These are phyloP conservation scores for Coptotermes formosanus DNA, from an alignment of 1,140 invertebrate genomes.

Conservation along the genomic window DNA sequence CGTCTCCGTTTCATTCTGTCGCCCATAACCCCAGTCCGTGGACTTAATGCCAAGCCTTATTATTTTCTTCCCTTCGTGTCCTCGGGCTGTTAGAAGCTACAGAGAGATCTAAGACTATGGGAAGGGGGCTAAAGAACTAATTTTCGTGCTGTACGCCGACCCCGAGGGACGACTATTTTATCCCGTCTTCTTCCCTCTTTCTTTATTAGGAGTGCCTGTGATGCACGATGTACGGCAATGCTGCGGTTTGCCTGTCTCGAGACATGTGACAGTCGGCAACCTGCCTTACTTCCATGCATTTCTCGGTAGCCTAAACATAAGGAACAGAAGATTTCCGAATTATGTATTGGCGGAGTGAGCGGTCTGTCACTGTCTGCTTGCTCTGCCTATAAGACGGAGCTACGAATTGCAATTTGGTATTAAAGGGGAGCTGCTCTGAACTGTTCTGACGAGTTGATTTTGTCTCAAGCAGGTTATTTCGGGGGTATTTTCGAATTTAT, in stretches of 20 bases:
- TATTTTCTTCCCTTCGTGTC: conserved; percentile 15
- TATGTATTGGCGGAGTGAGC: too few species aligned
- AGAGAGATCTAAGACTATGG: neutral
- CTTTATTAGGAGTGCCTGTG: neutral
- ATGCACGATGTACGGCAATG: neutral
- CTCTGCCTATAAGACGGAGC: too few species aligned
- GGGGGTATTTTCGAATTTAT: too few species aligned
- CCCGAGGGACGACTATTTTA: conserved; percentile 11
- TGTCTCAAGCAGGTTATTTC: too few species aligned
- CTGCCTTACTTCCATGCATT: neutral
- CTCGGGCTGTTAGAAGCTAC: neutral
- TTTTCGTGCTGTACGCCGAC: neutral
- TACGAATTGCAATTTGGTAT: too few species aligned
- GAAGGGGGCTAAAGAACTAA: conserved; percentile 7
- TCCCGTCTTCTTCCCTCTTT: neutral
- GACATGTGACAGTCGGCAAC: neutral
- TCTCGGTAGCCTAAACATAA: neutral
- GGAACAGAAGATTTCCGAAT: too few species aligned
- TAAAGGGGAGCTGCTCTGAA: too few species aligned
- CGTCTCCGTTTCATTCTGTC: neutral
- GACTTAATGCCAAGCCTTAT: neutral
- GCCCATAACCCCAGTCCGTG: neutral
- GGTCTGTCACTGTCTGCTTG: too few species aligned
- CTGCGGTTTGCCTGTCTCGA: neutral
- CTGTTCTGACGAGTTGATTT: too few species aligned